phyloP scores from a whole-genome alignment of 2,113 vertebrate species.

The Beaufortia kweichowensis region DNA sequence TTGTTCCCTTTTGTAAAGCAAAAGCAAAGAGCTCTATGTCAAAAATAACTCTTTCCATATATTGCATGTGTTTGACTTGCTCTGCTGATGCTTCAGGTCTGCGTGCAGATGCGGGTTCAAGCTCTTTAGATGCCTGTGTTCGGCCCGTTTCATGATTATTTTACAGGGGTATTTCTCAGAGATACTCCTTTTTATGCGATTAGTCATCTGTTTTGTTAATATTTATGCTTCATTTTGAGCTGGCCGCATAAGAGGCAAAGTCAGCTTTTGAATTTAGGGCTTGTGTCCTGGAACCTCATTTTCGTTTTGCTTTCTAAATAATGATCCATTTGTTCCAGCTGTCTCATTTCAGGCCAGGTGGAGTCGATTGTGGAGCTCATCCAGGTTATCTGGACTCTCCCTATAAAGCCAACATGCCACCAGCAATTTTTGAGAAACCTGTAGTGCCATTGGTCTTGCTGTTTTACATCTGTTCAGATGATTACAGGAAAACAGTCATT shows the following conservation, averaged over 20 bases:
- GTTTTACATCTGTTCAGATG: background rate
- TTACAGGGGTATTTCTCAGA: slow-evolving; percentile 10
- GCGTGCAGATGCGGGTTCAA: background rate
- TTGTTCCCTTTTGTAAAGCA: background rate
- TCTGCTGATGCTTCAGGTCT: slow-evolving; percentile 17
- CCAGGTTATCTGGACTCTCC: slow-evolving; percentile 5
- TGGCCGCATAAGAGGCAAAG: background rate
- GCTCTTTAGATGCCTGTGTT: slow-evolving; percentile 5
- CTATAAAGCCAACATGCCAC: background rate
- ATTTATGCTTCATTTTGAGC: slow-evolving; percentile 35
- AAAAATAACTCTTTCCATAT: slow-evolving; percentile 1
- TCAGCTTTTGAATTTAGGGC: background rate
- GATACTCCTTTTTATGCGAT: slow-evolving; percentile 19
- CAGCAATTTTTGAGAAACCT: background rate
- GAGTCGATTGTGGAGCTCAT: background rate
- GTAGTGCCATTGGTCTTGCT: background rate
- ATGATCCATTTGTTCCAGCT: background rate
- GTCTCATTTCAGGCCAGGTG: background rate
- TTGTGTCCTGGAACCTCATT: background rate
- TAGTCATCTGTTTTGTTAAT: slow-evolving; percentile 14
- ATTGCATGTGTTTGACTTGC: slow-evolving; percentile 12
- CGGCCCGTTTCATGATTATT: background rate
- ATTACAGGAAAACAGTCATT: slow-evolving; percentile 8
- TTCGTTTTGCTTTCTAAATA: background rate
- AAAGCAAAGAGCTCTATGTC: background rate